phyloP scores from a whole-genome alignment of 2,888 invertebrate genomes.

The Desoria tigrina region DNA sequence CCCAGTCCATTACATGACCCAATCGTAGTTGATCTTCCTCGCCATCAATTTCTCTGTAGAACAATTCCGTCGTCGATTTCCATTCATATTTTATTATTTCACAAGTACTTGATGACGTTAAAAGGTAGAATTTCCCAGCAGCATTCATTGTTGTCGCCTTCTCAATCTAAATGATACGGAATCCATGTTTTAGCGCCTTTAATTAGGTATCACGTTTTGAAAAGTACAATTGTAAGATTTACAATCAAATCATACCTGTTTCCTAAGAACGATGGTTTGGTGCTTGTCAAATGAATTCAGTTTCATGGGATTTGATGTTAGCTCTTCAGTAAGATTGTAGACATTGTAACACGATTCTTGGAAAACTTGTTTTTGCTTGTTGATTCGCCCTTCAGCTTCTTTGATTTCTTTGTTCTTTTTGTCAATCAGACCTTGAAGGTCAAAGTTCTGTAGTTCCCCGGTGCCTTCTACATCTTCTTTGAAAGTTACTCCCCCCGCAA shows the following conservation, averaged over 20 bases:
- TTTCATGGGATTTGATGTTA: conserved; percentile 37
- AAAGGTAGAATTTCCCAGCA: conserved; percentile 11
- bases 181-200: no score
- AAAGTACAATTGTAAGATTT: background rate
- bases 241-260: conserved; percentile 25
- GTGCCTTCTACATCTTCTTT: conserved; percentile 24
- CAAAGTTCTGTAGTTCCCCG: conserved; percentile 28
- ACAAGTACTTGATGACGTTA: conserved; percentile 29
- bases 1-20: conserved; percentile 29
- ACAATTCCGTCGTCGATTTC: conserved; percentile 24
- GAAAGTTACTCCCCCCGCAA: conserved; percentile 37
- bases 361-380: conserved; percentile 20
- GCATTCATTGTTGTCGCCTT: conserved; percentile 28
- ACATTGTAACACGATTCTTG: conserved; percentile 25
- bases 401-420: conserved; percentile 23
- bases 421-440: conserved; percentile 26
- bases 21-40: conserved; percentile 5
- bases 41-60: conserved; percentile 25
- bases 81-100: conserved; percentile 25
- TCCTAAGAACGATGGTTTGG: conserved; percentile 34
- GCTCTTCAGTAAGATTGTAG: conserved; percentile 12
- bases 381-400: conserved; percentile 23
- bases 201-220: background rate
- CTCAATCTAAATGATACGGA: conserved; percentile 14
- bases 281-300: conserved; percentile 47